phyloP scores from a whole-genome alignment of 2,113 vertebrate genomes.

The Zeus faber region DNA sequence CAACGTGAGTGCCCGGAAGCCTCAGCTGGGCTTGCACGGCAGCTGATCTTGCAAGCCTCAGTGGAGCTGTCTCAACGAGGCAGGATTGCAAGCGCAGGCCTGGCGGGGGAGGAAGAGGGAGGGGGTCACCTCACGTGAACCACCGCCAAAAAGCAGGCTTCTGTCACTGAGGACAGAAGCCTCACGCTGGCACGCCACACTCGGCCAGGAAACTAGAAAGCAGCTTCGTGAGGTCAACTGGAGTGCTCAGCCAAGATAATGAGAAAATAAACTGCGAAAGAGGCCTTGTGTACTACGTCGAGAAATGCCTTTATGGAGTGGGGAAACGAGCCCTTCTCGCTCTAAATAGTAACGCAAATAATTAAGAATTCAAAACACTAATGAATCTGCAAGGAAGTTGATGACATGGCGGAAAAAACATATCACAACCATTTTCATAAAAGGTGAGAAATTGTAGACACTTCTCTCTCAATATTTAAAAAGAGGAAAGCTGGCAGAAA shows the following conservation, averaged over 20 bases:
- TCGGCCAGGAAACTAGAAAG: constrained; percentile 70
- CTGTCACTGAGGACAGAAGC: constrained; percentile 42
- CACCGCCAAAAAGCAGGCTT: constrained; percentile 40
- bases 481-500: too few species aligned
- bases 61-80: constrained; percentile 75
- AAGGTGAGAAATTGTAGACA: too few species aligned
- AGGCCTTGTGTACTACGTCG: constrained; percentile 8
- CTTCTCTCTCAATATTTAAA: too few species aligned
- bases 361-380: constrained; percentile 6
- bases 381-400: too few species aligned
- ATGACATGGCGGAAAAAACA: too few species aligned
- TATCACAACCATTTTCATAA: too few species aligned
- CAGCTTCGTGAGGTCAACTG: constrained; percentile 49
- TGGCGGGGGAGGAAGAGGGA: constrained; percentile 36
- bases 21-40: constrained; percentile 69
- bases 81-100: constrained; percentile 60
- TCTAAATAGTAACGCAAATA: constrained; percentile 18
- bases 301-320: constrained; percentile 1
- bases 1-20: constrained; percentile 67
- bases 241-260: constrained; percentile 27
- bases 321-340: background rate
- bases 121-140: constrained; percentile 66
- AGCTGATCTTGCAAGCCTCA: constrained; percentile 77
- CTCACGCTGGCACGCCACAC: constrained; percentile 42
- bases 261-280: constrained; percentile 8